Evolutionary conservation across 64 coral and sea anemone species (phyloP).

Genomic region (Pocillopora damicornis): DNA sequence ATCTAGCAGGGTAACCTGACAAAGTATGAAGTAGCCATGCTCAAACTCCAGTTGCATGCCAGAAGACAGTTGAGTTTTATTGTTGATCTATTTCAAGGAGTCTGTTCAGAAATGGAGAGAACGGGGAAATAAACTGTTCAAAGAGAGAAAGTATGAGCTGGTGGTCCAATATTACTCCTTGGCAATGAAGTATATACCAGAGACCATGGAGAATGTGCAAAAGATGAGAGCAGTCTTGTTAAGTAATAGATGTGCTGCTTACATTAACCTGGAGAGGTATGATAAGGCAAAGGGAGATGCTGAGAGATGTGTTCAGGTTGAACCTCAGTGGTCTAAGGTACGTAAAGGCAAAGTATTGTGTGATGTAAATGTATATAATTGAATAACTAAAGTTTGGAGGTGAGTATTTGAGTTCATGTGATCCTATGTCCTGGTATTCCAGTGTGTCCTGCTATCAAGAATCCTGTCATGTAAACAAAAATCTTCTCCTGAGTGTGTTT

Average conservation of each 20-base stretch:
- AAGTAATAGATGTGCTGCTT: constrained; percentile 48
- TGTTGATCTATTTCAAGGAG: background rate
- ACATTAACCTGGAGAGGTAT: constrained; percentile 41
- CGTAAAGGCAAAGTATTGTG: background rate
- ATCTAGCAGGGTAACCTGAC: no score
- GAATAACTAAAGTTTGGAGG: background rate
- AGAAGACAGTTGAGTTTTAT: background rate
- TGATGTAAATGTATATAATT: background rate
- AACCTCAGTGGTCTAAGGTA: constrained; percentile 62
- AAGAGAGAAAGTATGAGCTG: constrained; percentile 26
- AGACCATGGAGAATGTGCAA: background rate
- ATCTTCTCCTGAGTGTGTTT: background rate
- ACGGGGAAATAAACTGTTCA: constrained; percentile 36
- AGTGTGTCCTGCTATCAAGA: no score
- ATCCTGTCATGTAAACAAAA: background rate
- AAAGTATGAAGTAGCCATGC: no score
- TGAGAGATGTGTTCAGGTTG: constrained; percentile 32
- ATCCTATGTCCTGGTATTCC: background rate
- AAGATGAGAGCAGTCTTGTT: constrained; percentile 29
- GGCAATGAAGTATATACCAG: constrained; percentile 44
- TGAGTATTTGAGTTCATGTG: no score
- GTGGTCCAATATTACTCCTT: constrained; percentile 39
- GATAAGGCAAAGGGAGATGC: constrained; percentile 48
- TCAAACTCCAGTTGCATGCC: no score
- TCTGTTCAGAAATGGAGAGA: constrained; percentile 32